phyloP scores from a whole-genome alignment of 2,113 vertebrate genomes.

The Podilymbus podiceps region DNA sequence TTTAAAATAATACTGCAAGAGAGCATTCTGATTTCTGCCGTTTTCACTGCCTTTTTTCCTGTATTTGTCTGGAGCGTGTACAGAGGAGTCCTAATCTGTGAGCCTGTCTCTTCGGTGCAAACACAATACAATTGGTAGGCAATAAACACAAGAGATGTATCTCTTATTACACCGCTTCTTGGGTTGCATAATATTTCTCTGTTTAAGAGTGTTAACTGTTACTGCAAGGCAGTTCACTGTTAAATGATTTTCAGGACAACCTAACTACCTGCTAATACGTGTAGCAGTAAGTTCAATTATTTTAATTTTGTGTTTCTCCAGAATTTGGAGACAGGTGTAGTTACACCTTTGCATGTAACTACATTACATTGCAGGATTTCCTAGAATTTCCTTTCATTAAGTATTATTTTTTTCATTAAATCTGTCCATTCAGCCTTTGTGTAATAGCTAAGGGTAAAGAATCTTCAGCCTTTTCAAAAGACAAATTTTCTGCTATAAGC shows the following conservation, averaged over 20 bases:
- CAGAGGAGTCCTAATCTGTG: not conserved
- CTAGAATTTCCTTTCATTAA: conserved; percentile 25
- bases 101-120: not conserved
- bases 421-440: conserved; percentile 28
- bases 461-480: conserved; percentile 45
- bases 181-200: not conserved
- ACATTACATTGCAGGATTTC: not conserved
- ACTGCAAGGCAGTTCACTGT: not conserved
- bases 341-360: not conserved
- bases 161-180: not conserved
- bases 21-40: not conserved
- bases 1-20: not conserved
- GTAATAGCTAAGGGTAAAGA: conserved; percentile 24
- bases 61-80: not conserved
- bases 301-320: conserved; percentile 19
- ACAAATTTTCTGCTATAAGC: conserved; percentile 28
- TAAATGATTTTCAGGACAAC: not conserved
- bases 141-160: not conserved
- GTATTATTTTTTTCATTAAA: conserved; percentile 31
- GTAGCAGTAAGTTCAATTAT: not conserved
- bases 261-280: not conserved
- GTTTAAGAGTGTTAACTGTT: not conserved
- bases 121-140: not conserved
- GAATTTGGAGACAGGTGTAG: not conserved
- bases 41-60: not conserved